Conservation (phyloP, 2,797 vertebrate genomes). For the Heteromormyrus szaboi region DNA sequence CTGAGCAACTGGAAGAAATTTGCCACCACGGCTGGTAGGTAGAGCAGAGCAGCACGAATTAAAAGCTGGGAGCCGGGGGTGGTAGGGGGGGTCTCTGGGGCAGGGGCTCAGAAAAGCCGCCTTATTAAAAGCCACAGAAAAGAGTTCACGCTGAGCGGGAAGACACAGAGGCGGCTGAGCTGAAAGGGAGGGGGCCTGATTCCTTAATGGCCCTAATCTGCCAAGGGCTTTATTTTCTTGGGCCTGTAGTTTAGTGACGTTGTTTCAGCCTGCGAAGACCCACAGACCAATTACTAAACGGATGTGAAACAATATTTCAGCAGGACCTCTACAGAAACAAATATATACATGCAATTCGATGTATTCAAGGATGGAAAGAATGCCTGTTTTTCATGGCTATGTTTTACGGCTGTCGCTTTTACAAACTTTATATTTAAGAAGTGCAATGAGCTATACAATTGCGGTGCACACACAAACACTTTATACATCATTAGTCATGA, state of each 20-base stretch:
- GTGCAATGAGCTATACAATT: not conserved
- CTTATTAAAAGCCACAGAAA: slow-evolving; percentile 97
- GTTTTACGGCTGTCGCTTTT: not conserved
- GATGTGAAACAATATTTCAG: slow-evolving; percentile 12
- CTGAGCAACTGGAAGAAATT: slow-evolving; percentile 92
- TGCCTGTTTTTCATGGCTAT: not conserved
- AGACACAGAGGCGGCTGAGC: slow-evolving; percentile 86
- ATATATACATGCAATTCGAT: not conserved
- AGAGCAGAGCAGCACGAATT: slow-evolving; percentile 78
- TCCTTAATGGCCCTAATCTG: slow-evolving; percentile 90
- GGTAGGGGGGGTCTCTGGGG: slow-evolving; percentile 63
- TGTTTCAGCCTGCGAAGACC: slow-evolving; percentile 9
- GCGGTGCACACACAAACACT: not conserved
- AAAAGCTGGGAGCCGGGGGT: slow-evolving; percentile 45
- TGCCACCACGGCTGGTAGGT: slow-evolving; percentile 66
- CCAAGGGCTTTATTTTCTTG: slow-evolving; percentile 75
- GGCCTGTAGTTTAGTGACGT: slow-evolving; percentile 72
- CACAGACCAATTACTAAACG: slow-evolving; percentile 6
- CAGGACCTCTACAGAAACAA: not conserved
- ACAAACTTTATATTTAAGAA: not conserved
- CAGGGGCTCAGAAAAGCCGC: slow-evolving; percentile 81
- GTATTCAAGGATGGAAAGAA: not conserved
- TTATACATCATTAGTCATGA: not conserved
- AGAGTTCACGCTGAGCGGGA: slow-evolving; percentile 80
- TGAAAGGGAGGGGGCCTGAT: slow-evolving; percentile 74